Percentiles rank a stretch among this genome's conserved stretches.
These are phyloP conservation scores for Passer montanus DNA, from an alignment of 2,113 vertebrate genomes.

Conservation along the genomic window DNA sequence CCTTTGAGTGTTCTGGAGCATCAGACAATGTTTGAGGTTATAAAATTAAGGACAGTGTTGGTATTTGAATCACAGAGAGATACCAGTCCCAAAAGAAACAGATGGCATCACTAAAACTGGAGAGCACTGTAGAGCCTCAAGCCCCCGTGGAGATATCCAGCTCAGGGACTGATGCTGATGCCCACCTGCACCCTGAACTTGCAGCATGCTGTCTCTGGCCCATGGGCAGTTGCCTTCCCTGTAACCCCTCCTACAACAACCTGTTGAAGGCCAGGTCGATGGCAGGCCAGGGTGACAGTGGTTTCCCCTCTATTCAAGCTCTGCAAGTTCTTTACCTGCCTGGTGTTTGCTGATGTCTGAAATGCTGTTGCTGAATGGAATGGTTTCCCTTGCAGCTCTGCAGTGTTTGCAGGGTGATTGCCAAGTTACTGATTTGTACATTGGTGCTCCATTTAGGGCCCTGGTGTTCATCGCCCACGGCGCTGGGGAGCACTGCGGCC, in stretches of 20 bases:
- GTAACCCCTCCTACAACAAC: background rate
- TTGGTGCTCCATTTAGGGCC: slow-evolving; percentile 78
- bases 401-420: background rate
- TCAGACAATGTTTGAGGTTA: background rate
- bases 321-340: background rate
- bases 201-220: background rate
- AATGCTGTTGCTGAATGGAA: background rate
- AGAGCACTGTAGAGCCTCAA: background rate
- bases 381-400: background rate
- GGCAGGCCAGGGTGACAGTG: background rate
- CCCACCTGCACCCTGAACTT: background rate
- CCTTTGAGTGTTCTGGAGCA: background rate
- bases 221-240: background rate
- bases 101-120: background rate
- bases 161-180: background rate
- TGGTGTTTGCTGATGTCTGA: background rate
- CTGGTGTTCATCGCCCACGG: slow-evolving; percentile 90
- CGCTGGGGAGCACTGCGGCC: slow-evolving; percentile 90
- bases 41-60: background rate
- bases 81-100: background rate
- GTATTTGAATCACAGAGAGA: background rate
- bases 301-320: background rate
- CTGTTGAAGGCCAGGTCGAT: rapidly evolving
- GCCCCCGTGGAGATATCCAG: background rate
- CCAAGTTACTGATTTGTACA: background rate